These are phyloP conservation scores for Ophiodon elongatus DNA, from an alignment of 2,113 vertebrate genomes.

Conservation along the genomic window DNA sequence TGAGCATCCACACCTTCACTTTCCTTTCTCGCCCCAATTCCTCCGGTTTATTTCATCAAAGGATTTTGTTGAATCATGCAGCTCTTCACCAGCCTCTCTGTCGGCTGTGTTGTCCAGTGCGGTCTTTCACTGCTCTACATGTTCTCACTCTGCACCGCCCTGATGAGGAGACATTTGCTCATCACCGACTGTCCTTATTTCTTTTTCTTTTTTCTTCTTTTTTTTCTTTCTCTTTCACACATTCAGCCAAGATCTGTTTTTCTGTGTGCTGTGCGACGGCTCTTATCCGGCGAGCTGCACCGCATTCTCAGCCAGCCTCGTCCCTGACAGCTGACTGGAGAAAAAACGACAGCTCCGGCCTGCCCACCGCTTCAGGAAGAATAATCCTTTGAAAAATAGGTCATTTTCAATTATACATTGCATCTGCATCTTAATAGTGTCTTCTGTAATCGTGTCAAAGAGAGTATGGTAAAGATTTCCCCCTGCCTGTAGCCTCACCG, in stretches of 20 bases:
- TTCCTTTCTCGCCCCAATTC: constrained; percentile 4
- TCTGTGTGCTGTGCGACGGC: constrained; percentile 25
- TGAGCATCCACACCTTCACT: background rate
- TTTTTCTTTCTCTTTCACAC: constrained; percentile 14
- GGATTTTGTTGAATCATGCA: constrained; percentile 30
- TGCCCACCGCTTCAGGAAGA: constrained; percentile 27
- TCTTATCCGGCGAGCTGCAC: constrained; percentile 23
- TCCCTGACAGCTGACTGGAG: constrained; percentile 39
- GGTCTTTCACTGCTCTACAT: constrained; percentile 54
- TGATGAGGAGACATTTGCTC: constrained; percentile 41
- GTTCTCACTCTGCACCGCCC: constrained; percentile 48
- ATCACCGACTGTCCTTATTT: constrained; percentile 23
- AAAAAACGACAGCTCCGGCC: constrained; percentile 13
- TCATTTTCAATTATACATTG: constrained; percentile 47
- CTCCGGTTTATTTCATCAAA: background rate
- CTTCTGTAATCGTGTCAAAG: constrained; percentile 35
- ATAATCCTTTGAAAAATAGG: constrained; percentile 47
- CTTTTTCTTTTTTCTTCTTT: background rate
- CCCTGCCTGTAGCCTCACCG: background rate
- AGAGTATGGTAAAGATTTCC: constrained; percentile 5
- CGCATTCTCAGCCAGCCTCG: constrained; percentile 9
- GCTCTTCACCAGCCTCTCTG: constrained; percentile 20
- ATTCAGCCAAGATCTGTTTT: constrained; percentile 50
- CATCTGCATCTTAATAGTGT: constrained; percentile 33
- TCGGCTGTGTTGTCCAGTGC: constrained; percentile 39